Evolutionary conservation across 2,888 invertebrate species (phyloP), one percentile per base, ranked within the genome.

Genomic region (Cylloceria caligata): DNA sequence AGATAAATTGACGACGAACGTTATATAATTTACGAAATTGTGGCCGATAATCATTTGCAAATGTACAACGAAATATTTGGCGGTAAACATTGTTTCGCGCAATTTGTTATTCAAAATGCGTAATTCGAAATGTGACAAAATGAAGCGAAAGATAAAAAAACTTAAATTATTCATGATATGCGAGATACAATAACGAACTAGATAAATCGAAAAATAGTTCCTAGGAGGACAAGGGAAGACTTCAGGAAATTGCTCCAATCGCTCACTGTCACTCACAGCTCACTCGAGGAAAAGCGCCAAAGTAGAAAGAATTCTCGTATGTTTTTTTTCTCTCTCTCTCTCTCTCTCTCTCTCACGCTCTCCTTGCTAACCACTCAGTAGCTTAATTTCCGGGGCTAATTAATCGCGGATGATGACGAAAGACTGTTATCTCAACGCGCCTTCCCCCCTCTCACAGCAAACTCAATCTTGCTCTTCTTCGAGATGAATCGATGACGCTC

Each of bases 401-500:
- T 75, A 80, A 80, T 83, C 75, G 72, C 72, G 67, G 57, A 16
- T n/a, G 65, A 81, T 65, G 77, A 73, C 81, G 81, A 78, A 81
- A 78, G 57, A 74, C 73, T 74, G 57, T 81, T 81, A 73, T 81
- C 81, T 69, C 64, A 42, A 57, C 36, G 57, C 39, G n/a, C n/a
- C n/a, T n/a, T n/a, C n/a, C n/a, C n/a, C n/a, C n/a, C n/a, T n/a
- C n/a, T n/a, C n/a, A n/a, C n/a, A n/a, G n/a, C n/a, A n/a, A n/a
- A n/a, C n/a, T n/a, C n/a, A n/a, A n/a, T n/a, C 30, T 45, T 62
- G 19, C 55, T 81, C 73, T 77, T 36, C 19, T 72, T 49, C 39
- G 42, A 57, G 57, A 57, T 67, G 39, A 72, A 60, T 76, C 75
- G 71, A 76, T 76, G 76, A 76, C 60, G 47, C 49, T 69, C 47